phyloP scores from a whole-genome alignment of 2,888 invertebrate species.

The Agrilus cyanescens region DNA sequence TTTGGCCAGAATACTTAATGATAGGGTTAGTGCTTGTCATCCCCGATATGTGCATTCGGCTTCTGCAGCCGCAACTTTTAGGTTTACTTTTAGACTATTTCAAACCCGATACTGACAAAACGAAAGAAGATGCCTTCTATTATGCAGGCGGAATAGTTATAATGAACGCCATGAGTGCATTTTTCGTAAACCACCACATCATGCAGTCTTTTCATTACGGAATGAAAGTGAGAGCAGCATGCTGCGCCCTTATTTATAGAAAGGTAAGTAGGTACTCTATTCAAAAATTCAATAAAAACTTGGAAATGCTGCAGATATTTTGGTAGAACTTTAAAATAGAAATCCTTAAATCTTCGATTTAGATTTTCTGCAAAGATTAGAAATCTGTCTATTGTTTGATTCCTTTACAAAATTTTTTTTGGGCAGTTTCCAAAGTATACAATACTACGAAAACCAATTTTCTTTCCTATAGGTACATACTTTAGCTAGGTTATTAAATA shows the following conservation, averaged over 20 bases:
- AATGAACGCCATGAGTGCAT: constrained; percentile 43
- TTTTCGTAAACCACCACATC: constrained; percentile 54
- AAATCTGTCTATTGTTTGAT: too few relatives aligned
- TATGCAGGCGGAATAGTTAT: constrained; percentile 48
- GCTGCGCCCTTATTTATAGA: constrained; percentile 72
- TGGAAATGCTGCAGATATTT: neutral
- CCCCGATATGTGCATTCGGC: constrained; percentile 44
- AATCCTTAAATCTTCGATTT: too few relatives aligned
- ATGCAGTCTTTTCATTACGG: constrained; percentile 64
- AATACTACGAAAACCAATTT: too few relatives aligned
- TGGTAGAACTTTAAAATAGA: neutral
- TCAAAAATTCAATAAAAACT: neutral
- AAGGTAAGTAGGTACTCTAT: constrained; percentile 48
- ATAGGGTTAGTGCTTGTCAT: constrained; percentile 51
- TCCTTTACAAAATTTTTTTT: too few relatives aligned
- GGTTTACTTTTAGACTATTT: constrained; percentile 57
- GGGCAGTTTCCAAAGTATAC: too few relatives aligned
- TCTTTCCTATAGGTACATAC: too few relatives aligned
- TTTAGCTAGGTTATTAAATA: too few relatives aligned
- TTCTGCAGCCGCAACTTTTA: constrained; percentile 54
- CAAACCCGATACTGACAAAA: constrained; percentile 39
- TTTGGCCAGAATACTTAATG: constrained; percentile 52
- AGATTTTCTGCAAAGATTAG: too few relatives aligned
- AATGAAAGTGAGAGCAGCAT: constrained; percentile 69
- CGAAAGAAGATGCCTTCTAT: constrained; percentile 47